Conservation (phyloP, 2,113 vertebrate genomes). For the Mugil cephalus region DNA sequence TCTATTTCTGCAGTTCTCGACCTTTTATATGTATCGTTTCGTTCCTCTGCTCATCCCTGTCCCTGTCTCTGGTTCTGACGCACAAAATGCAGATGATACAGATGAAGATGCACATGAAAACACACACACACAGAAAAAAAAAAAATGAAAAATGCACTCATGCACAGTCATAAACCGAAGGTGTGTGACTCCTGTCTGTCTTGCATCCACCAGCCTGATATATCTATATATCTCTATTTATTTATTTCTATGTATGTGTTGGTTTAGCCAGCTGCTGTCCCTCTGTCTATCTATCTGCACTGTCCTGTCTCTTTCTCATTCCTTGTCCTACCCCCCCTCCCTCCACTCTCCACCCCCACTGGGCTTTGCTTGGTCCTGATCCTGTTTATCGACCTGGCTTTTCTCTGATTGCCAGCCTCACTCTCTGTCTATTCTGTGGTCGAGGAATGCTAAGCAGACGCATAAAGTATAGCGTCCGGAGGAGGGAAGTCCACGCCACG, state of each 20-base stretch:
- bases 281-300: constrained; percentile 33
- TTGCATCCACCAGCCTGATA: constrained; percentile 92
- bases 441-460: constrained; percentile 66
- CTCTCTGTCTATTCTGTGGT: constrained; percentile 68
- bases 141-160: constrained; percentile 1
- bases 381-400: constrained; percentile 23
- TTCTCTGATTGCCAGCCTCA: constrained; percentile 53
- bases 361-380: constrained; percentile 69
- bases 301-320: constrained; percentile 8
- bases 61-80: constrained; percentile 83
- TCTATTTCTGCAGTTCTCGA: constrained; percentile 79
- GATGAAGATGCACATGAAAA: constrained; percentile 9
- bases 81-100: constrained; percentile 56
- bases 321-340: constrained; percentile 35
- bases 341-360: constrained; percentile 1
- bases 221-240: constrained; percentile 80
- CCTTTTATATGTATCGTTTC: constrained; percentile 67
- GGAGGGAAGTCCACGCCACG: constrained; percentile 49
- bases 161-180: constrained; percentile 16
- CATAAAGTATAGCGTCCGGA: constrained; percentile 77
- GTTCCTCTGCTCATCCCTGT: constrained; percentile 88
- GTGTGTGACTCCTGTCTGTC: constrained; percentile 89
- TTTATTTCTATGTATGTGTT: constrained; percentile 73
- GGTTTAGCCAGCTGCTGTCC: constrained; percentile 58
- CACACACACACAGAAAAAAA: constrained; percentile 11